Conservation (phyloP, 2,888 invertebrate genomes). For the Rhimphoctona megacephalus region DNA sequence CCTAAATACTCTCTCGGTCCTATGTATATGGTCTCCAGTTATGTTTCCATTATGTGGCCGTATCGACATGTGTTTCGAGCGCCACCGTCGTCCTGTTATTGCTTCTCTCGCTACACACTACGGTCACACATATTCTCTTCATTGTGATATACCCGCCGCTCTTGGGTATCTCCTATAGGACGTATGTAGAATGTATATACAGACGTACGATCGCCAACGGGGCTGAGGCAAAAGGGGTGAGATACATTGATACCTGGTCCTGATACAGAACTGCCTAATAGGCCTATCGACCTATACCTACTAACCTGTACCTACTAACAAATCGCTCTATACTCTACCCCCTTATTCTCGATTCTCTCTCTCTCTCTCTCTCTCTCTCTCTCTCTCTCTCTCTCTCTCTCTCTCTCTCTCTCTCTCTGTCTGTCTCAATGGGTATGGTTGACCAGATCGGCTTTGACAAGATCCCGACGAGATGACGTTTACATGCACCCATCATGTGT, state of each 20-base stretch:
- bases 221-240: conserved; percentile 43
- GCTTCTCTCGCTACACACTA: conserved; percentile 67
- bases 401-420: conserved; percentile 16
- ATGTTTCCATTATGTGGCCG: conserved; percentile 84
- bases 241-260: conserved; percentile 71
- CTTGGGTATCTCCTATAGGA: conserved; percentile 62
- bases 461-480: conserved; percentile 63
- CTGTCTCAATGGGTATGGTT: conserved; percentile 46
- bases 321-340: conserved; percentile 36
- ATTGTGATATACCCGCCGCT: conserved; percentile 66
- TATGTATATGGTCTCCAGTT: conserved; percentile 76
- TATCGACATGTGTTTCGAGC: conserved; percentile 84
- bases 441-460: conserved; percentile 68
- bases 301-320: conserved; percentile 48
- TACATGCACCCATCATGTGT: conserved; percentile 11
- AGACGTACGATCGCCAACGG: conserved; percentile 34
- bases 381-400: conserved; percentile 25
- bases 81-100: conserved; percentile 64
- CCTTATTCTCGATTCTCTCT: conserved; percentile 15
- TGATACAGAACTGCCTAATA: conserved; percentile 77
- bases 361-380: conserved; percentile 22
- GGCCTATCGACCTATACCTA: conserved; percentile 71
- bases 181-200: conserved; percentile 61
- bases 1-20: conserved; percentile 80
- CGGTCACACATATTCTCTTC: conserved; percentile 68